Evolutionary conservation across 1,140 invertebrate genomes (phyloP).

Genomic region (Procambarus virginalis): DNA sequence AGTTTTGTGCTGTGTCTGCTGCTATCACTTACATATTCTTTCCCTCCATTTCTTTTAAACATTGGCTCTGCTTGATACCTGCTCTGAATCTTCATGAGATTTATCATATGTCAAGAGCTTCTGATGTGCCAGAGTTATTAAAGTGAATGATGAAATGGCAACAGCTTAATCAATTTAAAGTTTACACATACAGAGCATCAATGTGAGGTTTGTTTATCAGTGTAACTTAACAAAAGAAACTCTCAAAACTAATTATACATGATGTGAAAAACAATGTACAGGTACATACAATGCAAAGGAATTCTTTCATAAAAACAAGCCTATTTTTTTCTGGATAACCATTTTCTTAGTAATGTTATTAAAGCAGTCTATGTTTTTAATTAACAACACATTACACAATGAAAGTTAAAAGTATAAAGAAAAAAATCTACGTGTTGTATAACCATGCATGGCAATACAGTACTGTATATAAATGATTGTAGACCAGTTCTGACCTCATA

Average conservation of each 20-base stretch:
- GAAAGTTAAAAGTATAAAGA: no score
- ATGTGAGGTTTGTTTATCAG: conserved; percentile 23
- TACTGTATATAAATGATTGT: no score
- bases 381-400: no score
- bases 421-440: no score
- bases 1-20: conserved; percentile 3
- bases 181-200: conserved; percentile 39
- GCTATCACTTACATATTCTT: neutral
- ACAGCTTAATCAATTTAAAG: neutral
- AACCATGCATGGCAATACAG: no score
- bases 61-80: no score
- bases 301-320: neutral
- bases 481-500: no score
- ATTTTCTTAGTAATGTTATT: neutral
- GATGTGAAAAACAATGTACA: neutral
- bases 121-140: neutral
- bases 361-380: no score
- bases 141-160: conserved; percentile 4
- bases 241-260: neutral
- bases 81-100: neutral
- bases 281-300: neutral
- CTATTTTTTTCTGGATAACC: neutral
- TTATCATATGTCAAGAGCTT: neutral
- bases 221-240: neutral
- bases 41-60: neutral